These are phyloP conservation scores for Pelvicachromis taeniatus DNA, from an alignment of 2,113 vertebrate species.

Conservation along the genomic window DNA sequence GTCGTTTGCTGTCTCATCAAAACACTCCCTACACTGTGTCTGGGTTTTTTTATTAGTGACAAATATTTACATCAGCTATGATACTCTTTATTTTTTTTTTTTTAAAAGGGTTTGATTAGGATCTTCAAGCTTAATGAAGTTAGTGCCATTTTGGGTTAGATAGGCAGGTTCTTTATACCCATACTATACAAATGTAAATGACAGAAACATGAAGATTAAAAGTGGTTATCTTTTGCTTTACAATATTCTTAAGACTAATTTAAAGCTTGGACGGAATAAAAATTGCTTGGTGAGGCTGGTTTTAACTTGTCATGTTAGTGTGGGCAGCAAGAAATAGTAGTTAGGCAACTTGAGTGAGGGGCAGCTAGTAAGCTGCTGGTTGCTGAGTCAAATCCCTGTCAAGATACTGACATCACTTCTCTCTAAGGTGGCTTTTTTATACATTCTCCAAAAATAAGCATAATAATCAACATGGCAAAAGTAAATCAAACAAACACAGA, in stretches of 20 bases:
- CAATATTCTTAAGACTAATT: background rate
- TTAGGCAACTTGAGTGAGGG: background rate
- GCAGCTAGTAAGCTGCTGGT: background rate
- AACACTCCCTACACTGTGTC: background rate
- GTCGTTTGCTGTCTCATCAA: slow-evolving; percentile 42
- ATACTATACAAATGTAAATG: background rate
- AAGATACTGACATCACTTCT: background rate
- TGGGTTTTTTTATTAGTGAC: slow-evolving; percentile 4
- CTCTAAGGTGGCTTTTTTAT: background rate
- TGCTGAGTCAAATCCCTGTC: background rate
- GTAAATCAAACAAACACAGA: background rate
- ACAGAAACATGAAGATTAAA: background rate
- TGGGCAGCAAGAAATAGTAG: background rate
- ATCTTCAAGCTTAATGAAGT: background rate
- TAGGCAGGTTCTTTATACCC: background rate
- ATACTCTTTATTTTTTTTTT: background rate
- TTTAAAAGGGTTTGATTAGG: background rate
- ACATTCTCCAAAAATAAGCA: background rate
- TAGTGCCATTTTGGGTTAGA: background rate
- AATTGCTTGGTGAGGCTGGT: background rate
- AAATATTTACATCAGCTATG: background rate
- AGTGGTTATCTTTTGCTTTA: background rate
- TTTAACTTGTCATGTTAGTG: background rate
- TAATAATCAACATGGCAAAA: background rate
- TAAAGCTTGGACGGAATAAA: background rate